A percentile compares a stretch with the other conserved stretches of the same genome.
Evolutionary conservation across 1,140 invertebrate species (phyloP).

Genomic region (Acromyrmex charruanus): DNA sequence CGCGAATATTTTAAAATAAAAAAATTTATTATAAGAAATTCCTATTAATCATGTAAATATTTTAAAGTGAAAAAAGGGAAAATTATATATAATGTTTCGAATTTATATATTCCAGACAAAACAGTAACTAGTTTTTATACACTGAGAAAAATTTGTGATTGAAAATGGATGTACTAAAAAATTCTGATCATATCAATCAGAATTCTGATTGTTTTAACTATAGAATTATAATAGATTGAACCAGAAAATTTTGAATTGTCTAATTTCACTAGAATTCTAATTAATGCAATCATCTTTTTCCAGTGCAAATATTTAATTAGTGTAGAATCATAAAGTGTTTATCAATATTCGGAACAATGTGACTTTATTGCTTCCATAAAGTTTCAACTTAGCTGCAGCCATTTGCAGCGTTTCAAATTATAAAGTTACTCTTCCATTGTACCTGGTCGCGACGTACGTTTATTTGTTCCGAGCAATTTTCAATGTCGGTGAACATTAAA

Average conservation of each 20-base stretch:
- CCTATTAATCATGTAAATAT: neutral
- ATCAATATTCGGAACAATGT: neutral
- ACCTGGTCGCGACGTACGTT: neutral
- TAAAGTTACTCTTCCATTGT: neutral
- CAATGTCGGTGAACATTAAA: neutral
- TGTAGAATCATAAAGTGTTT: neutral
- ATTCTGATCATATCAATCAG: no score
- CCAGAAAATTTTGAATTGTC: no score
- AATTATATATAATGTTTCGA: neutral
- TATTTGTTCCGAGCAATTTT: neutral
- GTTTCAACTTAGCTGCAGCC: neutral
- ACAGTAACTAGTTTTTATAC: no score
- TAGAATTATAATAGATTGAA: no score
- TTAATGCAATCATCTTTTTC: neutral
- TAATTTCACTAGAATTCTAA: no score
- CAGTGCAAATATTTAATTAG: neutral
- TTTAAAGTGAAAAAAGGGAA: neutral
- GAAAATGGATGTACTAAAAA: no score
- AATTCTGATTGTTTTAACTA: no score
- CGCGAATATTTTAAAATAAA: neutral
- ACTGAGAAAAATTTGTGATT: no score
- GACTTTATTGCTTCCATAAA: neutral
- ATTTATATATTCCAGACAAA: neutral
- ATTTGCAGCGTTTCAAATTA: slow-evolving; percentile 17
- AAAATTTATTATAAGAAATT: neutral